Conservation (phyloP, 2,888 invertebrate genomes). For the Acleris literana region DNA sequence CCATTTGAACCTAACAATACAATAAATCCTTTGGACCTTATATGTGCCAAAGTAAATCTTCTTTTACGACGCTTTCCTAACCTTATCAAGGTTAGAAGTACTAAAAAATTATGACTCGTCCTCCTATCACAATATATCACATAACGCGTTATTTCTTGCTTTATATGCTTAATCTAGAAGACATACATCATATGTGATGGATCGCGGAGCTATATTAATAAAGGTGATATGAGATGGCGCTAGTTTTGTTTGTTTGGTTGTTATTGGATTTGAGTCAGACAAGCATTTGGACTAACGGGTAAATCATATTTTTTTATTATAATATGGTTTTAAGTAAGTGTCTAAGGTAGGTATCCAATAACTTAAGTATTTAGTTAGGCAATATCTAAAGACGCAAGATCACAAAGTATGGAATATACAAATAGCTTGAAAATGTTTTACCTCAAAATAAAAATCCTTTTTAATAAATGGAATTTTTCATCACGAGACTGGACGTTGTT, state of each 20-base stretch:
- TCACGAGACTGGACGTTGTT: no score
- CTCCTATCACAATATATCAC: constrained; percentile 14
- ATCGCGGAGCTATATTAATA: constrained; percentile 27
- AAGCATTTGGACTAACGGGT: no score
- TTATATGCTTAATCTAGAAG: constrained; percentile 23
- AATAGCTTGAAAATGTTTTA: no score
- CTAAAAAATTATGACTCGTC: constrained; percentile 22
- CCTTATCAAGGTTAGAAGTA: constrained; percentile 16
- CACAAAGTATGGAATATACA: no score
- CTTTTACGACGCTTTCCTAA: constrained; percentile 17
- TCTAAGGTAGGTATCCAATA: no score
- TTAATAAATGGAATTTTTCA: no score
- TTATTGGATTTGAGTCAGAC: not conserved
- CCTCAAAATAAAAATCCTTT: no score
- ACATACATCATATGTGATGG: constrained; percentile 32
- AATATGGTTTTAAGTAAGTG: no score
- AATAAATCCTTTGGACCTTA: constrained; percentile 16
- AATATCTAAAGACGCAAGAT: no score
- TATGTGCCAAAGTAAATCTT: constrained; percentile 10
- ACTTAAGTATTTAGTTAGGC: no score
- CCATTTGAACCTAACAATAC: constrained; percentile 12
- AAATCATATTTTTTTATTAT: no score
- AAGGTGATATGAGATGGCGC: constrained; percentile 11
- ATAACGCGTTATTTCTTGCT: constrained; percentile 9
- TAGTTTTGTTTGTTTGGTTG: constrained; percentile 14